Conservation (phyloP, 2,113 vertebrate genomes). For the Thalassarche chlororhynchos region DNA sequence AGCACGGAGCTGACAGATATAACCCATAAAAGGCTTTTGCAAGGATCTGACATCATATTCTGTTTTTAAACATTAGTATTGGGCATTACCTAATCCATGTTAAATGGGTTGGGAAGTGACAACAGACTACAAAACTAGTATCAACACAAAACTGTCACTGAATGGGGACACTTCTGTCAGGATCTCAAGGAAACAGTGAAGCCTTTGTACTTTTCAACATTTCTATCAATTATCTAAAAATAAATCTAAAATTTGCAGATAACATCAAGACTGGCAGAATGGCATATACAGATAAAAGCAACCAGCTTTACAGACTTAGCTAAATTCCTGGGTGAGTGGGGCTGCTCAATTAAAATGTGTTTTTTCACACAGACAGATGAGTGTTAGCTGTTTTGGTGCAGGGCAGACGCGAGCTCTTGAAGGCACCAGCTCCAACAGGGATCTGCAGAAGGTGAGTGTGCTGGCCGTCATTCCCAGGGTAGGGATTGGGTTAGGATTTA, state of each 20-base stretch:
- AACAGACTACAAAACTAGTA: not conserved
- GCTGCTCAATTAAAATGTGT: constrained; percentile 47
- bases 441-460: not conserved
- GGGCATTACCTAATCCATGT: constrained; percentile 41
- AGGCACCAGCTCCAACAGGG: not conserved
- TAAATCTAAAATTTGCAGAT: constrained; percentile 8
- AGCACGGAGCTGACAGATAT: not conserved
- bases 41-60: constrained; percentile 22
- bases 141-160: constrained; percentile 44
- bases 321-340: not conserved
- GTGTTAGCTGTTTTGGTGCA: not conserved
- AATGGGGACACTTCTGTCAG: not conserved
- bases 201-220: constrained; percentile 45
- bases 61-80: constrained; percentile 12
- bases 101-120: constrained; percentile 36
- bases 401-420: not conserved
- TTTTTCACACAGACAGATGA: constrained; percentile 16
- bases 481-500: not conserved
- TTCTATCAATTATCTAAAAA: constrained; percentile 50
- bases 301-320: not conserved
- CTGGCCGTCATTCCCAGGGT: not conserved
- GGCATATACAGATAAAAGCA: constrained; percentile 10
- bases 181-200: not conserved
- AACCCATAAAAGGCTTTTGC: constrained; percentile 5
- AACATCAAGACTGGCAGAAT: not conserved